A percentile compares a stretch with the other conserved stretches of the same genome.
These are phyloP conservation scores for Asbolus verrucosus DNA, from an alignment of 1,140 invertebrate genomes.

Conservation along the genomic window DNA sequence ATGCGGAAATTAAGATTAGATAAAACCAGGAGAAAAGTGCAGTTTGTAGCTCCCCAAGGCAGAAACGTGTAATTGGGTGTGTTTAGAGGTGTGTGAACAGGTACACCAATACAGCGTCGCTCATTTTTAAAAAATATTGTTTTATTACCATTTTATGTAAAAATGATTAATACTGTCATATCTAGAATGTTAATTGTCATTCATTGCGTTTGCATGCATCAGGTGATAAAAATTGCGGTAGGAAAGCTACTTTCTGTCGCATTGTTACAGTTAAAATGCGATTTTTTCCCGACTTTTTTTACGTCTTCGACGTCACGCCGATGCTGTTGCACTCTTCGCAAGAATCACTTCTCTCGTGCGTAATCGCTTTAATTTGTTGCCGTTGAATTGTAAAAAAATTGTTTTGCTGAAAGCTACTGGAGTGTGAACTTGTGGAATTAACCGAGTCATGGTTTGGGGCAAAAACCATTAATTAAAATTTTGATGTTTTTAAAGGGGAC, in stretches of 20 bases:
- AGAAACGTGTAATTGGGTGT: neutral
- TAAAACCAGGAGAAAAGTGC: neutral
- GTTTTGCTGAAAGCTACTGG: slow-evolving; percentile 22
- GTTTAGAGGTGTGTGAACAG: slow-evolving; percentile 14
- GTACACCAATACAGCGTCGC: slow-evolving; percentile 6
- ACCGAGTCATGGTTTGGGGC: neutral
- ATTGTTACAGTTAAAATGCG: slow-evolving; percentile 1
- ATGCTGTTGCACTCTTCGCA: no score
- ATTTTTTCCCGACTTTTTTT: no score
- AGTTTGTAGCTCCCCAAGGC: neutral
- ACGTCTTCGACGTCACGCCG: neutral
- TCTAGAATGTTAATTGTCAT: no score
- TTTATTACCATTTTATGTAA: no score
- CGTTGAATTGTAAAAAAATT: neutral
- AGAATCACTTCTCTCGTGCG: no score
- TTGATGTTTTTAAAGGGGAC: no score
- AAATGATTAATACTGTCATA: no score
- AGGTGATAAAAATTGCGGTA: no score
- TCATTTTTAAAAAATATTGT: slow-evolving; percentile 9
- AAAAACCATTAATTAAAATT: slow-evolving; percentile 8
- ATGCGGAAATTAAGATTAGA: neutral
- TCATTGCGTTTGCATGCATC: no score
- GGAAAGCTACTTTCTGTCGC: neutral
- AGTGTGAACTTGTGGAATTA: slow-evolving; percentile 28
- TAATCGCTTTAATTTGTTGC: neutral